Evolutionary conservation across 2,113 vertebrate species (phyloP), one percentile per base, ranked within the genome.

Genomic region (Oplegnathus fasciatus): DNA sequence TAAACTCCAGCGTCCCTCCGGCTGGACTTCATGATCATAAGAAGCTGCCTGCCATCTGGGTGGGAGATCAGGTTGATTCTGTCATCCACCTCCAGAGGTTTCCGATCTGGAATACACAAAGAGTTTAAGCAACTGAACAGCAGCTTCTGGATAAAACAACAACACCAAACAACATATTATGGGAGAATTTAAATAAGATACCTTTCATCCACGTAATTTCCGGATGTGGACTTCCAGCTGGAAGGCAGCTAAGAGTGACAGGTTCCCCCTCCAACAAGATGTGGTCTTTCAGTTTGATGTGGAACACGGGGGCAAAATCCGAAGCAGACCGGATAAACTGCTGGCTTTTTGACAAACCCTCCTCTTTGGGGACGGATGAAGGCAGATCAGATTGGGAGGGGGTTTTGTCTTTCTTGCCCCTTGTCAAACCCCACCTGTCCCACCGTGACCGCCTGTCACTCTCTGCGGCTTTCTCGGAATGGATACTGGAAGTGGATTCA

Each of bases 261-360:
- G 97, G 92, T 17, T 98, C 97, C 0, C 97, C 97, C 84, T 99
- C 98, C 78, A 99, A 86, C 83, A 98, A 91, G 94, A 98, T 92
- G 88, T 97, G 97, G 94, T 99, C 98, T 93, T 96, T 98, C 86
- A 99, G 94, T 84, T 98, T 98, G 93, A 99, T 98, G 92, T 98
- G 98, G 95, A 99, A 99, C 86, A 98, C 91, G 0, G 98, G 98
- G 54, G 97, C 97, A 22, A 98, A 99, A 86, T 99, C 98, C 91
- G 97, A 98, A 44, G 97, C 96, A 0, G 96, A 95, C 83, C 94
- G 96, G 0, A 93, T 65, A 0, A 96, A 97, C 6, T 92, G 93
- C 70, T 95, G 94, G 81, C 87, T 85, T 1, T 92, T n/a, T 0
- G 91, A n/a, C 0, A 78, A 44, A n/a, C 89, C 93, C 26, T 97